A percentile compares a stretch with the other conserved stretches of the same genome.
Conservation (phyloP, 2,888 invertebrate genomes). For the Acutogordius australiensis region DNA sequence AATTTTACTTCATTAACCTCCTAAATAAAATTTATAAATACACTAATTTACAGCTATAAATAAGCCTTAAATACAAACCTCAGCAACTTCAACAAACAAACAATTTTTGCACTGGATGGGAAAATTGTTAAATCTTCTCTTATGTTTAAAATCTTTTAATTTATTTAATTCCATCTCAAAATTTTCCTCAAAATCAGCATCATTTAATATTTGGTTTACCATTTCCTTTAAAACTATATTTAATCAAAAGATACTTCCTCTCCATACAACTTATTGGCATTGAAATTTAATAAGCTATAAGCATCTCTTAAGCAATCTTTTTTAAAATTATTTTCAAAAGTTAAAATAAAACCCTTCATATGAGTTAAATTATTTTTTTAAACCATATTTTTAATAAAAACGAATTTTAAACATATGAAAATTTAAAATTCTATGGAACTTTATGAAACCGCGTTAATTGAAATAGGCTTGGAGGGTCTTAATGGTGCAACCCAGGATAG, state of each 20-base stretch:
- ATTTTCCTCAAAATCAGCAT: not conserved
- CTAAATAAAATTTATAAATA: not conserved
- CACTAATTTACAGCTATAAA: too few relatives aligned
- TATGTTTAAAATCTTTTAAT: not conserved
- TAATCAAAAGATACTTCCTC: not conserved
- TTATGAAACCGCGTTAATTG: too few relatives aligned
- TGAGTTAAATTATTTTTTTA: too few relatives aligned
- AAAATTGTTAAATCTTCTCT: conserved; percentile 1
- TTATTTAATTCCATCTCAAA: not conserved
- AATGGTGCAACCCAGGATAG: too few relatives aligned
- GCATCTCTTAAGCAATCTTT: not conserved
- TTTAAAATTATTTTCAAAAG: not conserved
- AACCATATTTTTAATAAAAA: too few relatives aligned
- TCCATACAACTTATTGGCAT: not conserved
- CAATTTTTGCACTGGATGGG: not conserved
- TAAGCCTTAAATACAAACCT: too few relatives aligned
- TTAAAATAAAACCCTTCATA: not conserved
- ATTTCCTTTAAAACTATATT: not conserved
- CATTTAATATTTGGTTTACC: not conserved
- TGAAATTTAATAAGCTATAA: not conserved
- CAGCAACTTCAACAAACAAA: not conserved
- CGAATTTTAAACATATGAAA: too few relatives aligned
- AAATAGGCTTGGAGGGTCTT: too few relatives aligned
- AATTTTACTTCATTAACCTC: too few relatives aligned
- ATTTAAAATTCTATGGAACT: too few relatives aligned